A percentile compares a stretch with the other conserved stretches of the same genome.
Evolutionary conservation across 1,140 invertebrate genomes (phyloP).

Genomic region (Drosophila insularis): DNA sequence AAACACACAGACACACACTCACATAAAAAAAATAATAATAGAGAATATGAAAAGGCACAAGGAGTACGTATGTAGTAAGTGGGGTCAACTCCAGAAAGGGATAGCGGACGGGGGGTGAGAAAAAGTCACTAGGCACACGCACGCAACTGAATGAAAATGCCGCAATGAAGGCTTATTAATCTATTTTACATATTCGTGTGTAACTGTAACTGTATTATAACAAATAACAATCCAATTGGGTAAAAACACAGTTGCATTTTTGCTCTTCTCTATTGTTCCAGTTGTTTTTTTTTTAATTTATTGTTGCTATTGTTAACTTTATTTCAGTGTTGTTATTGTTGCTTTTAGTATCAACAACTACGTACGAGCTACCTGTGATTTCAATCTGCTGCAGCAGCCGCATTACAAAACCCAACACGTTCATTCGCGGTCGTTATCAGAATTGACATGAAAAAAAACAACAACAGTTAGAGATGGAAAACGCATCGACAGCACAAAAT

Average conservation of each 20-base stretch:
- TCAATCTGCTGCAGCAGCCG: constrained; percentile 38
- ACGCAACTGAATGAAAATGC: constrained; percentile 3
- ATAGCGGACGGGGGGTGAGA: neutral
- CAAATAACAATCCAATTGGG: constrained; percentile 14
- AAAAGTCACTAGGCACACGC: neutral
- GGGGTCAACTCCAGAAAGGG: neutral
- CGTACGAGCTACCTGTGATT: constrained; percentile 41
- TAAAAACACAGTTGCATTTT: constrained; percentile 3
- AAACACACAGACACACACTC: constrained; percentile 1
- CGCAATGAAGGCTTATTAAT: neutral
- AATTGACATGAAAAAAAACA: neutral
- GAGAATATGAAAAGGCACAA: neutral
- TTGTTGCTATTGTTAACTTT: constrained; percentile 9
- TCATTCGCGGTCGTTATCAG: constrained; percentile 34
- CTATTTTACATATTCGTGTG: constrained; percentile 15
- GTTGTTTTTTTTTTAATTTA: neutral
- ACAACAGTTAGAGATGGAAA: too few relatives aligned
- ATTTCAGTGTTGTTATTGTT: constrained; percentile 10
- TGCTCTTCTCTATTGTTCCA: constrained; percentile 11
- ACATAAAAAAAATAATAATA: neutral
- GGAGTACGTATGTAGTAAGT: neutral
- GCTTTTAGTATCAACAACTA: constrained; percentile 35
- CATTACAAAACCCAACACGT: constrained; percentile 39
- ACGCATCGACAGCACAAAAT: too few relatives aligned
- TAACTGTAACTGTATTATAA: neutral